These are phyloP conservation scores for Lepisosteus oculatus DNA, from an alignment of 2,113 vertebrate genomes.

Conservation along the genomic window DNA sequence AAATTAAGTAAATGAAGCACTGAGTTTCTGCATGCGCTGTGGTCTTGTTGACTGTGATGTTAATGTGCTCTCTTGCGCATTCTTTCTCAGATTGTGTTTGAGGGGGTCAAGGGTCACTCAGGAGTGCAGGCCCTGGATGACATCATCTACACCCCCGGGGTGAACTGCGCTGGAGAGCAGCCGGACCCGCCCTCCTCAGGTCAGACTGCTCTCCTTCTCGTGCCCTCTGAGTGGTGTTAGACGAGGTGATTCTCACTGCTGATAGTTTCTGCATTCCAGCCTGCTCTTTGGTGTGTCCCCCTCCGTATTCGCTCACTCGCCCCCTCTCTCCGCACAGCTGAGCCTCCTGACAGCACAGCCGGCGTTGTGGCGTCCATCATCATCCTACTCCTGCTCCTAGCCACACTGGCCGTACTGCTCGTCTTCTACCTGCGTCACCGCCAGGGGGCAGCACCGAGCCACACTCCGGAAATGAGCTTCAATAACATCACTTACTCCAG, in stretches of 20 bases:
- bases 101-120: slow-evolving; percentile 55
- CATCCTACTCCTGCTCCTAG: slow-evolving; percentile 54
- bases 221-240: not conserved
- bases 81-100: slow-evolving; percentile 59
- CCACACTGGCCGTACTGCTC: slow-evolving; percentile 39
- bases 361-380: slow-evolving; percentile 47
- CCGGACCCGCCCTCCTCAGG: slow-evolving; percentile 32
- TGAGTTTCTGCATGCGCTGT: slow-evolving; percentile 11
- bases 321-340: slow-evolving; percentile 24
- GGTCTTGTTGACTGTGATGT: not conserved
- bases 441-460: not conserved
- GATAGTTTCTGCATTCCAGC: not conserved
- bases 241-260: not conserved
- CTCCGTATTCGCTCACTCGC: not conserved
- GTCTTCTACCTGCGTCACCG: slow-evolving; percentile 43
- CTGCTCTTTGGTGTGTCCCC: not conserved
- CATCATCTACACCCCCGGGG: slow-evolving; percentile 53
- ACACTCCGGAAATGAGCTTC: not conserved
- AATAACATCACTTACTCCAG: not conserved
- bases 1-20: not conserved
- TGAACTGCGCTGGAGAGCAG: slow-evolving; percentile 47
- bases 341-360: slow-evolving; percentile 25
- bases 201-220: slow-evolving; percentile 31
- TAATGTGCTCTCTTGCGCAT: not conserved
- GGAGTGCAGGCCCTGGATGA: slow-evolving; percentile 64